A percentile compares a stretch with the other conserved stretches of the same genome.
Evolutionary conservation across 2,113 vertebrate species (phyloP).

Genomic region (Lagopus muta): DNA sequence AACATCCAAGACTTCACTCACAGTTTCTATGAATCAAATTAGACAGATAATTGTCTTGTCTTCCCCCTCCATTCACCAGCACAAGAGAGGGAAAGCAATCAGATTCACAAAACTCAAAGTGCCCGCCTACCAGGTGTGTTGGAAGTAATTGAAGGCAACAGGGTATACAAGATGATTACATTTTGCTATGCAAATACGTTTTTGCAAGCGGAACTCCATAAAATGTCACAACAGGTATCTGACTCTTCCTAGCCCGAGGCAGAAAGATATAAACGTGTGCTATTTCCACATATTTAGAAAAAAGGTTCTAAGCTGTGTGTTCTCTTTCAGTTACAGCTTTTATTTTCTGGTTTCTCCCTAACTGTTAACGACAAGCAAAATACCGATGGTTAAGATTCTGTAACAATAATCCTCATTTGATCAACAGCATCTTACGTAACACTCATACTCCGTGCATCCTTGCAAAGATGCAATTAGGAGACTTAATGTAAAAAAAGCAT

Average conservation of each 20-base stretch:
- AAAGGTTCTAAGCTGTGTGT: rapidly evolving
- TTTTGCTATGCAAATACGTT: not conserved
- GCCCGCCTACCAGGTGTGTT: rapidly evolving
- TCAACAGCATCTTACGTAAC: not conserved
- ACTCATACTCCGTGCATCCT: not conserved
- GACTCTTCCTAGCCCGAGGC: not conserved
- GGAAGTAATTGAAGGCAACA: not conserved
- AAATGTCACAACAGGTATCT: not conserved
- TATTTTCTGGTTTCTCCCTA: not conserved
- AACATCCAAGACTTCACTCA: conserved; percentile 15
- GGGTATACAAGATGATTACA: not conserved
- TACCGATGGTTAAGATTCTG: not conserved
- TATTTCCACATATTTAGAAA: not conserved
- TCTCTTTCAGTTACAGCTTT: not conserved
- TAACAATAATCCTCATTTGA: not conserved
- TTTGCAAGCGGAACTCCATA: not conserved
- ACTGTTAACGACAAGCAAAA: not conserved
- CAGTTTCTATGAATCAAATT: conserved; percentile 45
- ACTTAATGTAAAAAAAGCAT: not conserved
- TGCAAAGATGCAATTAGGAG: not conserved
- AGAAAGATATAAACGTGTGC: not conserved
- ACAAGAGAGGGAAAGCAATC: not conserved
- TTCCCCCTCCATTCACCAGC: not conserved
- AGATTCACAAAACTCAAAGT: not conserved
- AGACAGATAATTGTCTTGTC: conserved; percentile 5